These are phyloP conservation scores for Sarcophaga carnaria DNA, from an alignment of 2,888 invertebrate genomes.

Conservation along the genomic window DNA sequence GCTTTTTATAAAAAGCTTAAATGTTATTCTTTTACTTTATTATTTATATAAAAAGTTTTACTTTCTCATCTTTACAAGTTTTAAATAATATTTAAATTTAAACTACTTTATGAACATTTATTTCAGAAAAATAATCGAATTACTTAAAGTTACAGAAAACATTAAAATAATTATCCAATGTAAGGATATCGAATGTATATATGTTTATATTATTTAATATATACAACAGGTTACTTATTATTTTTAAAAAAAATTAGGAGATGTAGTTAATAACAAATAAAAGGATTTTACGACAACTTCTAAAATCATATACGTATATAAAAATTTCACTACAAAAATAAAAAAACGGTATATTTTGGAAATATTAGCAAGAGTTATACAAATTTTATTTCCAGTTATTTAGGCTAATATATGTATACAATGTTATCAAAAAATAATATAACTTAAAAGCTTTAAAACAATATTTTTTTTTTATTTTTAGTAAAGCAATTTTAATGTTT, in stretches of 20 bases:
- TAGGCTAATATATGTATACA: constrained; percentile 6
- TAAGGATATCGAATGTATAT: constrained; percentile 23
- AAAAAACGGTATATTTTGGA: constrained; percentile 43
- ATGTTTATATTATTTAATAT: constrained; percentile 12
- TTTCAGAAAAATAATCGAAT: constrained; percentile 41
- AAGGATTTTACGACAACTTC: constrained; percentile 37
- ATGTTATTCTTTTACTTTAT: constrained; percentile 6
- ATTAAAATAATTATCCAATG: constrained; percentile 5
- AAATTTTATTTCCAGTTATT: constrained; percentile 26
- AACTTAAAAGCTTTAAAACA: constrained; percentile 22
- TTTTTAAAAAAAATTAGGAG: constrained; percentile 14
- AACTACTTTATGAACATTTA: constrained; percentile 42
- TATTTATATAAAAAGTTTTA: constrained; percentile 28
- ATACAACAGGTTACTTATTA: constrained; percentile 11
- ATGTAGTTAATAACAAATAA: constrained; percentile 47
- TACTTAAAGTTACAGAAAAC: constrained; percentile 40
- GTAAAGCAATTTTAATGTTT: constrained; percentile 63
- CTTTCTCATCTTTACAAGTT: constrained; percentile 33
- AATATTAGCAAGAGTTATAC: constrained; percentile 31
- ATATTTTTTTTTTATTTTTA: constrained; percentile 46
- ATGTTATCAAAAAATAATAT: constrained; percentile 14
- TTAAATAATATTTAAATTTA: constrained; percentile 49
- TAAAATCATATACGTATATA: constrained; percentile 30
- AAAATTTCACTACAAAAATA: constrained; percentile 57
- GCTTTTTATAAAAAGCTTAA: constrained; percentile 46